These are phyloP conservation scores for Chlorodrepanis virens DNA, from an alignment of 2,113 vertebrate genomes.

Conservation along the genomic window DNA sequence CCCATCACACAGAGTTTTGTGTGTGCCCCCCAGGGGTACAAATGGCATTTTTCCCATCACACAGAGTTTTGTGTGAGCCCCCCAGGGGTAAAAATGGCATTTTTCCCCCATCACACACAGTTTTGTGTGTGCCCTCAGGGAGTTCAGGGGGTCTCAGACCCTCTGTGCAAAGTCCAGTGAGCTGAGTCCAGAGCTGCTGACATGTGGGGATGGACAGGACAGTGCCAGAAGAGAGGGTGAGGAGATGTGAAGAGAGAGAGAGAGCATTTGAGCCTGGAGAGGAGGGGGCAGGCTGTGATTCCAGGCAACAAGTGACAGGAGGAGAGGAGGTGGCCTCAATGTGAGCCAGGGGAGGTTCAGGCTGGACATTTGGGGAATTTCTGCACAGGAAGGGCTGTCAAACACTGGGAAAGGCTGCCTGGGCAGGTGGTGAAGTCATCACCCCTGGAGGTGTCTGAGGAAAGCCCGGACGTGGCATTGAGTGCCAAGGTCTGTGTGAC, in stretches of 20 bases:
- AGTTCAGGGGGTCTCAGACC: fast-evolving
- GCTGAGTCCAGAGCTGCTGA: not conserved
- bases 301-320: not conserved
- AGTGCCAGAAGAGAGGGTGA: not conserved
- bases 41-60: no score
- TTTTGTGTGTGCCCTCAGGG: not conserved
- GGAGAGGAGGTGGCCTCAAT: not conserved
- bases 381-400: not conserved
- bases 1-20: no score
- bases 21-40: no score
- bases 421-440: not conserved
- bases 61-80: no score
- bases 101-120: no score
- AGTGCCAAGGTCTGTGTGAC: not conserved
- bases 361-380: fast-evolving
- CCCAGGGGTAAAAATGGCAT: no score
- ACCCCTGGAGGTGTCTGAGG: not conserved
- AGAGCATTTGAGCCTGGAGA: not conserved
- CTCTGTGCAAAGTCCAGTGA: not conserved
- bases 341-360: not conserved
- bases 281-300: not conserved
- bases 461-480: not conserved
- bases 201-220: not conserved
- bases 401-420: not conserved
- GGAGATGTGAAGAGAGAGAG: not conserved